Base-by-base conservation (phyloP, 2,797 vertebrate genomes). In the Anas georgica region DNA sequence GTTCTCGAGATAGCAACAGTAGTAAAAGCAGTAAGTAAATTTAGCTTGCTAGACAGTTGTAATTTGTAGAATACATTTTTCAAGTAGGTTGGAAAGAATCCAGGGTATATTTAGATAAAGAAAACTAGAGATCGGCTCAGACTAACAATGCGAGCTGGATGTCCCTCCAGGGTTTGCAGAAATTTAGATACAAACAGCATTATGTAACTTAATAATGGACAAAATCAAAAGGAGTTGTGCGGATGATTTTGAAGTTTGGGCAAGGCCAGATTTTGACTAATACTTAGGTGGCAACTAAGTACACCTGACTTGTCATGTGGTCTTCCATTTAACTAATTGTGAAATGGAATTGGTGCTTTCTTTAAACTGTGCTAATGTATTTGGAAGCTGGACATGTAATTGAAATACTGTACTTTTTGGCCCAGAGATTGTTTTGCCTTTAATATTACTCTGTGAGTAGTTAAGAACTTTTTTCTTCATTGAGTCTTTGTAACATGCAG, bases 1-100 rank as follows among this genome's bases (percentile, higher is more conserved):
- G 74, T 85, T 93, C 68, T 93, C 33, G 88, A 64, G 89, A 83
- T 86, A 91, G 66, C 52, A 67, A 52, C 72, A 94, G 67, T 33
- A 92, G 37, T 33, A 88, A 96, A 93, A 89, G 50, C 91, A 89
- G 43, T 73, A 35, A 58, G 73, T 91, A 92, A 93, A 91, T 90
- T 88, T 90, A 83, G 90, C 82, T 91, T 84, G 67, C 88, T 91
- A 90, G 10, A 41, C 50, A 95, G 79, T 55, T 96, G 91, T 94
- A 88, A 77, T 92, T 90, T 91, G 28, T 64, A 88, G 54, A 83
- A 76, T 91, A 56, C 81, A 67, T 93, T 97, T 96, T 91, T 97
- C 85, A 95, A 78, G 91, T 86, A 69, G 46, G 80, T 95, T 93
- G 94, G 92, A 95, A 96, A 63, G 76, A 92, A 93, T 96, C 83